Conservation (phyloP, 2,888 invertebrate species). For the Drosophila greeni region DNA sequence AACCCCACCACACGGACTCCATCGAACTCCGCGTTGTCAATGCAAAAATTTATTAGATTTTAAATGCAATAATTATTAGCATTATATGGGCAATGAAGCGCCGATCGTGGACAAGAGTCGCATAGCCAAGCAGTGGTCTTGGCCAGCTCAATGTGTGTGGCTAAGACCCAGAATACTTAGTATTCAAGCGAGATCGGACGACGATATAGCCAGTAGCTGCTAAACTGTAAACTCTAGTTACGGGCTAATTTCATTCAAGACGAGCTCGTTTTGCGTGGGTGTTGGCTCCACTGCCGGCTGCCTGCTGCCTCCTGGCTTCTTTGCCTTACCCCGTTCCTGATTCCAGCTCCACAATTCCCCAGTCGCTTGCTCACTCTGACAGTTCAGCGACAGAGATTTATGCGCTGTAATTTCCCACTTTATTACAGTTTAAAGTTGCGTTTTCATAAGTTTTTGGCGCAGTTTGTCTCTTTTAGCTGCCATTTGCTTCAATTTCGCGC, state of each 20-base stretch:
- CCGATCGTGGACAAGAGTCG: slow-evolving; percentile 55
- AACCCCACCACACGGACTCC: slow-evolving; percentile 13
- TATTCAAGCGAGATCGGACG: slow-evolving; percentile 48
- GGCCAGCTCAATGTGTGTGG: slow-evolving; percentile 33
- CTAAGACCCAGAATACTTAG: slow-evolving; percentile 46
- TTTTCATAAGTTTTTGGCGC: slow-evolving; percentile 67
- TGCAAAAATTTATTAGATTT: slow-evolving; percentile 73
- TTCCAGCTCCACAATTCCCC: slow-evolving; percentile 10
- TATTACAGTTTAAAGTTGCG: slow-evolving; percentile 73
- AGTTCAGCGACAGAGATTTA: slow-evolving; percentile 73
- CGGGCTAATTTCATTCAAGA: slow-evolving; percentile 57
- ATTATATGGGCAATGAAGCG: slow-evolving; percentile 72
- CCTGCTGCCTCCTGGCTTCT: slow-evolving; percentile 40
- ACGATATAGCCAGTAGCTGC: slow-evolving; percentile 53
- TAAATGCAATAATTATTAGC: slow-evolving; percentile 74
- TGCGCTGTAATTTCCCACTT: slow-evolving; percentile 72
- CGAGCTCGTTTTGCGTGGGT: slow-evolving; percentile 55
- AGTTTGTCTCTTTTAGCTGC: slow-evolving; percentile 51
- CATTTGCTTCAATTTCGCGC: slow-evolving; percentile 57
- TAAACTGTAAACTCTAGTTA: slow-evolving; percentile 64
- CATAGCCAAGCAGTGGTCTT: slow-evolving; percentile 51
- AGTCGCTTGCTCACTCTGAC: slow-evolving; percentile 46
- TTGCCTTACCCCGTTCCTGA: slow-evolving; percentile 19
- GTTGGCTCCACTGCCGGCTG: slow-evolving; percentile 50
- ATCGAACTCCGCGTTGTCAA: slow-evolving; percentile 54